Conservation (phyloP, 2,888 invertebrate genomes). For the Apamea sordens region DNA sequence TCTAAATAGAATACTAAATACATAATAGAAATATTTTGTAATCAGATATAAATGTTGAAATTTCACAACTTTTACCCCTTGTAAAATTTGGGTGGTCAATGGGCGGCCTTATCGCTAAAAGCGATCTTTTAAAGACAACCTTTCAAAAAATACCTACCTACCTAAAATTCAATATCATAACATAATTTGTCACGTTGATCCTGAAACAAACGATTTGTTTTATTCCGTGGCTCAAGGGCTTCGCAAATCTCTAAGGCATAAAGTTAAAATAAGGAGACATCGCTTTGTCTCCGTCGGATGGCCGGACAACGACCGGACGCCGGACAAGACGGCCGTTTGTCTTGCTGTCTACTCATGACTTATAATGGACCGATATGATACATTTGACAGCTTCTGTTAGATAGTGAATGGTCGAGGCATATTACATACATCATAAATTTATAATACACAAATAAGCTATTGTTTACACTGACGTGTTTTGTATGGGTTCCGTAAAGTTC, state of each 20-base stretch:
- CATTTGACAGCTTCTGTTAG: conserved; percentile 53
- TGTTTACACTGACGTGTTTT: neutral
- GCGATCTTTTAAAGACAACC: no score
- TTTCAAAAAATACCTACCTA: no score
- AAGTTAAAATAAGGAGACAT: conserved; percentile 65
- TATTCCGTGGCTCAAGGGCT: conserved; percentile 8
- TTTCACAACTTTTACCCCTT: no score
- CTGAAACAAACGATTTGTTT: conserved; percentile 24
- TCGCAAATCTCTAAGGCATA: conserved; percentile 60
- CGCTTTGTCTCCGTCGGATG: conserved; percentile 66
- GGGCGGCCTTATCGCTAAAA: no score
- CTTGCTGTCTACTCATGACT: conserved; percentile 63
- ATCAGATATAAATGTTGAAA: no score
- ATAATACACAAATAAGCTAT: neutral
- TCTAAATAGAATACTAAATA: no score
- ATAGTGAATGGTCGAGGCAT: conserved; percentile 23
- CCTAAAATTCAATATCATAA: conserved; percentile 11
- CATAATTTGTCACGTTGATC: conserved; percentile 45
- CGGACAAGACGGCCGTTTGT: conserved; percentile 61
- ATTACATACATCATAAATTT: conserved; percentile 7
- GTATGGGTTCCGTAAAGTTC: neutral
- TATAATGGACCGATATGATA: conserved; percentile 59
- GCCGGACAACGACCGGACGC: conserved; percentile 48
- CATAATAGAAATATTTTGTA: no score
- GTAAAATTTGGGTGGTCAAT: no score